Evolutionary conservation across 2,888 invertebrate genomes (phyloP), one percentile per base, ranked within the genome.

Genomic region (Ectemnius cavifrons): DNA sequence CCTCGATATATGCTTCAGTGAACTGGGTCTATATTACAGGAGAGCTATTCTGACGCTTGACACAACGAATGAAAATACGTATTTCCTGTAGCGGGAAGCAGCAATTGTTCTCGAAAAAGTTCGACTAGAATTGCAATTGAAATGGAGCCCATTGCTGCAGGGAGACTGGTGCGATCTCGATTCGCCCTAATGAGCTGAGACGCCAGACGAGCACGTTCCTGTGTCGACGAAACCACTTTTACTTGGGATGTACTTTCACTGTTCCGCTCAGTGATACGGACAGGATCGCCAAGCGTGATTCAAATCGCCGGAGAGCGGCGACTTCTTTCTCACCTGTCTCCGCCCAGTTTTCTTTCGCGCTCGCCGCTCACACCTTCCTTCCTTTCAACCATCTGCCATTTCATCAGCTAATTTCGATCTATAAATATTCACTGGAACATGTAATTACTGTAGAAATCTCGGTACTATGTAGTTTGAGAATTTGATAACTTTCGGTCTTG

Each of bases 231-330:
- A 84, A 87, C 87, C 77, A 88, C 89, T 89, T 89, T 89, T 89
- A 89, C 89, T 79, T 80, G 78, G 65, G 82, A 85, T 86, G 82
- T 78, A 89, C 89, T 89, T 89, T 89, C 89, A 89, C 89, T 88
- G 86, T 86, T 88, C 85, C 85, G 86, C 85, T 87, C 78, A 79
- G 76, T 79, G 85, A 85, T 84, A 78, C 86, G 75, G 74, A 71
- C 77, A 77, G 75, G 79, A 80, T 79, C 77, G 52, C 14, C 16
- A 73, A 64, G 77, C 67, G 72, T 73, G 77, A 82, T 84, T 84
- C 77, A 74, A 66, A 80, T 85, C 83, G 72, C 78, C 80, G 75
- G 37, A 6, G 37, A 37, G 37, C 2, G 37, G 67, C 63, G 57
- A 45, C 74, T 69, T 65, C 70, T 67, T 70, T 77, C 37, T 58